Evolutionary conservation across 64 coral and sea anemone species (phyloP).

Genomic region (Actinia equina): DNA sequence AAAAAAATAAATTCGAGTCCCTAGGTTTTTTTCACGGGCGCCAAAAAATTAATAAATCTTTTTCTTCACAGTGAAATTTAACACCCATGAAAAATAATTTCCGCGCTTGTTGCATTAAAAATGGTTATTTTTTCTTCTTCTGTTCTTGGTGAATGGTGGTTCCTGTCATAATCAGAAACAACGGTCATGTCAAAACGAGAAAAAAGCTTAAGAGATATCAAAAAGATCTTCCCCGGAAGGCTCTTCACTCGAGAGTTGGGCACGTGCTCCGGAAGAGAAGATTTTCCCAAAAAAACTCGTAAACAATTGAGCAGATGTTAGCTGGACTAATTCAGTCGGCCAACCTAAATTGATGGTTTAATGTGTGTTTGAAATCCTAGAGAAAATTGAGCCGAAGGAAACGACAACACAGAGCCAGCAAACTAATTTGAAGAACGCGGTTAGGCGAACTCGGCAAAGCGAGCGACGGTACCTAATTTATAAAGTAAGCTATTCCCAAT

Average conservation of each 20-base stretch:
- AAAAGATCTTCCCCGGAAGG: constrained; percentile 90
- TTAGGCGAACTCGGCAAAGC: constrained; percentile 24
- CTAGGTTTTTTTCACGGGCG: neutral
- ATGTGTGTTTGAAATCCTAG: constrained; percentile 20
- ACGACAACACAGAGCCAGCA: constrained; percentile 29
- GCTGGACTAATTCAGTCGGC: constrained; percentile 59
- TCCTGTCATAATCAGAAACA: constrained; percentile 1
- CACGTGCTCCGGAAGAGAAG: constrained; percentile 87
- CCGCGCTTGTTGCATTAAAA: neutral
- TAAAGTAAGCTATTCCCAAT: neutral
- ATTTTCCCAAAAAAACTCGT: constrained; percentile 99
- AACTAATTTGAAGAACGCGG: constrained; percentile 30
- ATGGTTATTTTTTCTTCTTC: neutral
- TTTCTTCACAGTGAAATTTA: neutral
- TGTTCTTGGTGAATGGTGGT: neutral
- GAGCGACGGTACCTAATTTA: neutral
- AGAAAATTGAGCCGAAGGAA: constrained; percentile 17
- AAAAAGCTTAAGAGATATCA: constrained; percentile 69
- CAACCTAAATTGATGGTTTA: constrained; percentile 86
- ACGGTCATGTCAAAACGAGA: constrained; percentile 6
- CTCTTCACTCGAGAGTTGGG: constrained; percentile 68
- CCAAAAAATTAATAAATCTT: neutral
- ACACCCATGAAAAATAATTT: neutral
- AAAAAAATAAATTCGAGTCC: constrained; percentile 71
- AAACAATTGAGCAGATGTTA: constrained; percentile 99